phyloP scores from a whole-genome alignment of 2,113 vertebrate genomes.

The Rostratula benghalensis region DNA sequence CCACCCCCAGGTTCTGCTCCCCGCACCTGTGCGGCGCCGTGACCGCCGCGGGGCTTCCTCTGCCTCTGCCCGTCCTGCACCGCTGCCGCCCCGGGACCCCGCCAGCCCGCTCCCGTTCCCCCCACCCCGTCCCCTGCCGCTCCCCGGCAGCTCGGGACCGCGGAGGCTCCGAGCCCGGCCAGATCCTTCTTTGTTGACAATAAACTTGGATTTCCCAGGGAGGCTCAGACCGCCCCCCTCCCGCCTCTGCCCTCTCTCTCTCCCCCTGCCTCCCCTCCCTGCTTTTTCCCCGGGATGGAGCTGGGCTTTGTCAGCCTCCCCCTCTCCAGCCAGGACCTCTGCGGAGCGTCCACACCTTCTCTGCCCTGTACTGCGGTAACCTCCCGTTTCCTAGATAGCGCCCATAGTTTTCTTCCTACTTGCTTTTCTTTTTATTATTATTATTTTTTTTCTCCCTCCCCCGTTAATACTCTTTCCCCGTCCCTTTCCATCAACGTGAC shows the following conservation, averaged over 20 bases:
- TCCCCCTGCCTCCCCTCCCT: background rate
- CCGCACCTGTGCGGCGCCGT: background rate
- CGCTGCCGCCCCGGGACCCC: background rate
- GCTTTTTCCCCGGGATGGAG: background rate
- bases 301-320: background rate
- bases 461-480: background rate
- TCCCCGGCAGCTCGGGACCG: background rate
- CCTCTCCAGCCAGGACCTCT: background rate
- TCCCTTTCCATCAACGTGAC: background rate
- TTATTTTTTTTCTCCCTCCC: too few relatives aligned
- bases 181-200: conserved; percentile 11
- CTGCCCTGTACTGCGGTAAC: background rate
- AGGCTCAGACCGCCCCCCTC: background rate
- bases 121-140: too few relatives aligned
- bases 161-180: background rate
- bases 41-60: background rate
- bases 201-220: conserved; percentile 23
- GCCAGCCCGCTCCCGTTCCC: background rate
- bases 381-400: background rate
- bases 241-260: background rate
- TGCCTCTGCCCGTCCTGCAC: background rate
- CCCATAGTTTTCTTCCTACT: background rate
- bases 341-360: background rate
- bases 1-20: background rate
- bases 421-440: too few relatives aligned